phyloP scores from a whole-genome alignment of 2,888 invertebrate species.

The Drosophila rellima region DNA sequence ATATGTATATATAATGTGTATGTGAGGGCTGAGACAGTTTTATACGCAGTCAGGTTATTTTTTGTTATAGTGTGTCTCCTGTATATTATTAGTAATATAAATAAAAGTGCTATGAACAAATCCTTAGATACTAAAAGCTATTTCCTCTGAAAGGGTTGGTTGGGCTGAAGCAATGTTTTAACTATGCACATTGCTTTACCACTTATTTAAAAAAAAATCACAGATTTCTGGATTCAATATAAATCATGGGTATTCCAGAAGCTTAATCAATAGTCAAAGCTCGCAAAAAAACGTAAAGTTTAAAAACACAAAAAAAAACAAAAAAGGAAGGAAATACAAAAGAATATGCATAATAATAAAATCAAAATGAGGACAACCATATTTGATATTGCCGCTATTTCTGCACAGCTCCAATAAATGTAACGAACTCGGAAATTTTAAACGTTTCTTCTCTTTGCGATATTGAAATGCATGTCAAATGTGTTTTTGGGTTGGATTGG shows the following conservation, averaged over 20 bases:
- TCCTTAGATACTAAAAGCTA: neutral
- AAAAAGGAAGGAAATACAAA: neutral
- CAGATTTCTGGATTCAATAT: neutral
- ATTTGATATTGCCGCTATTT: neutral
- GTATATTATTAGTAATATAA: constrained; percentile 45
- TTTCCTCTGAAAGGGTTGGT: too few species aligned
- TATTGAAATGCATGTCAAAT: constrained; percentile 21
- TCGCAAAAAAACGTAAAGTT: neutral
- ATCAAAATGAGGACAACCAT: constrained; percentile 8
- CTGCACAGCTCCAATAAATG: neutral
- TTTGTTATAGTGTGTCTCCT: constrained; percentile 1
- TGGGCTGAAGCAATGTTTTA: too few species aligned
- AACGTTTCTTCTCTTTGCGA: constrained; percentile 8
- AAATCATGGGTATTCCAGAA: neutral
- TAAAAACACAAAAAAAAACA: neutral
- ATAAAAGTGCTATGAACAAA: constrained; percentile 22
- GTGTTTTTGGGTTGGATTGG: neutral
- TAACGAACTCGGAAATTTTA: constrained; percentile 7
- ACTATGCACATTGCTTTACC: too few species aligned
- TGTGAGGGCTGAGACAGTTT: constrained; percentile 18
- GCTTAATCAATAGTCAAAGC: neutral
- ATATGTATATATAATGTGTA: constrained; percentile 5
- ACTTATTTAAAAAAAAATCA: too few species aligned
- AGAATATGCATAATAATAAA: constrained; percentile 10
- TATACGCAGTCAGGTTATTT: constrained; percentile 12